Evolutionary conservation across 2,888 invertebrate species (phyloP), one percentile per base, ranked within the genome.

Genomic region (Caenorhabditis virilis): DNA sequence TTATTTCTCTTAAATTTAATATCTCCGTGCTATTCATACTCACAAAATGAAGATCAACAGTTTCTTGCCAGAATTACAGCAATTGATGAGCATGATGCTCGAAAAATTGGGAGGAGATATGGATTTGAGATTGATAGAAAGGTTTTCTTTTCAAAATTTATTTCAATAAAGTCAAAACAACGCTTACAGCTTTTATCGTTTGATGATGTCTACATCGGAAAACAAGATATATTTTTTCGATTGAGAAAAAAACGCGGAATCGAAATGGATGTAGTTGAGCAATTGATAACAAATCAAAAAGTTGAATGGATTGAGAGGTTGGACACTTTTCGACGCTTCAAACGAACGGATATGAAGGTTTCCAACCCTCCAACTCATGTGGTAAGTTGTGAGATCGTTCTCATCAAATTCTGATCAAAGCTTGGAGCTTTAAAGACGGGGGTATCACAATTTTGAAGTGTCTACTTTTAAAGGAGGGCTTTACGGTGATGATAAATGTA

Each of bases 101-200:
- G 43, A 26, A 41, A 33, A 27, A 55, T 64, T 25, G 64, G 49
- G 13, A 36, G 49, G 18, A 35, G 35, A 23, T 36, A 55, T 30
- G 64, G 64, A 4, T 64, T 64, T 30, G 52, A 59, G n/a, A 35
- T 56, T 3, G 26, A 48, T 16, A 33, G 64, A 35, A 64, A 64
- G 43, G 63, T 63, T 30, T 30, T 30, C 13, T 30, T 30, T 30
- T 30, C n/a, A n/a, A n/a, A n/a, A n/a, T n/a, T 18, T 38, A 1
- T n/a, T 3, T 20, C 9, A 15, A 4, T 13, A 41, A 46, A 33
- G 33, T 18, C n/a, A 35, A 7, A 42, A 11, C 22, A 22, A 23
- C 22, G 16, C 1, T 46, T 61, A 27, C 35, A 61, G 53, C 39
- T 51, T 1, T 50, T 49, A 50, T 64, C 54, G 15, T 55, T 38